phyloP scores from a whole-genome alignment of 2,888 invertebrate genomes.

The Lasioglossum marginatum region DNA sequence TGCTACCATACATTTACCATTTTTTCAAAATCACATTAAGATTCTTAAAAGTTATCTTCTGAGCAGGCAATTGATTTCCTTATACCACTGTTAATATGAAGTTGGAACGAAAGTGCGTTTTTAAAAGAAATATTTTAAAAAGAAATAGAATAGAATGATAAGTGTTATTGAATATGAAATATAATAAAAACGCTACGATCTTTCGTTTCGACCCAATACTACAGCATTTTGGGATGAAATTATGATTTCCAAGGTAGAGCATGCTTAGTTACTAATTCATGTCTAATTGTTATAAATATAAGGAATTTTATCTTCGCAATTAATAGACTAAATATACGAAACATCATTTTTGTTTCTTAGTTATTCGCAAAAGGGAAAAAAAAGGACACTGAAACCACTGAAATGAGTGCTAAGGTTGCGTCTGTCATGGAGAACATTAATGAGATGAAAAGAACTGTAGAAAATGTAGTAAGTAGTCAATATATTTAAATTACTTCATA shows the following conservation, averaged over 20 bases:
- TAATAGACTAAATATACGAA: background rate
- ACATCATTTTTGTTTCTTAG: slow-evolving; percentile 61
- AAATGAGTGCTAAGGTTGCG: slow-evolving; percentile 78
- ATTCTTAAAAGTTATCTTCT: background rate
- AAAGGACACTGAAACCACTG: slow-evolving; percentile 77
- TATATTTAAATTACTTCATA: too few relatives aligned
- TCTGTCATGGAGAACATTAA: slow-evolving; percentile 80
- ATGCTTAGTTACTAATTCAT: background rate
- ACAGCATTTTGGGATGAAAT: background rate
- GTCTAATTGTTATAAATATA: background rate
- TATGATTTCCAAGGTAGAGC: background rate
- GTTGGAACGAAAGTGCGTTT: too few relatives aligned
- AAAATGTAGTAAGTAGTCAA: slow-evolving; percentile 77
- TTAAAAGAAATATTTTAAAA: too few relatives aligned
- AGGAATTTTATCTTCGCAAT: background rate
- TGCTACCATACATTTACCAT: too few relatives aligned
- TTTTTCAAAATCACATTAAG: too few relatives aligned
- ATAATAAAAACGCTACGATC: background rate
- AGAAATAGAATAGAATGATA: background rate
- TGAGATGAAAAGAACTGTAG: slow-evolving; percentile 78
- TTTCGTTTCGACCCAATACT: background rate
- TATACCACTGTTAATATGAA: background rate
- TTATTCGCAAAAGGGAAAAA: slow-evolving; percentile 79
- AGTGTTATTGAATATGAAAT: background rate
- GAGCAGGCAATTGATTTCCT: background rate